Evolutionary conservation across 2,888 invertebrate genomes (phyloP).

Genomic region (Chloroclysta siterata): DNA sequence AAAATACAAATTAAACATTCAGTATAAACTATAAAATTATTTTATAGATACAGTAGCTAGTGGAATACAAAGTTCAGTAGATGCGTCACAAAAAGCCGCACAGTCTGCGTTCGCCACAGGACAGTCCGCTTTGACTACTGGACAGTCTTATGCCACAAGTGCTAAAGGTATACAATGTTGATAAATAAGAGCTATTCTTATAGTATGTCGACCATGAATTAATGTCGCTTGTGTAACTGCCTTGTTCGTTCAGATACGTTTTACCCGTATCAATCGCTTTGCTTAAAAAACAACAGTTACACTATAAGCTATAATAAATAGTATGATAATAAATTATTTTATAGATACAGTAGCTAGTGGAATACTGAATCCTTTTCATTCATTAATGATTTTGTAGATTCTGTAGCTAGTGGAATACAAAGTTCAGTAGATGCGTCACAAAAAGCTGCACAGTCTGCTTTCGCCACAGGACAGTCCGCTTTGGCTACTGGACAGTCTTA

Average conservation of each 20-base stretch:
- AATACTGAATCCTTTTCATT: too few relatives aligned
- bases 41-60: slow-evolving; percentile 53
- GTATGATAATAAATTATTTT: slow-evolving; percentile 30
- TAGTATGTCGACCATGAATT: too few relatives aligned
- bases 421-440: slow-evolving; percentile 56
- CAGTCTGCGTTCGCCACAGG: slow-evolving; percentile 59
- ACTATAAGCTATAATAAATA: slow-evolving; percentile 24
- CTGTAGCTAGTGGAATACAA: slow-evolving; percentile 52
- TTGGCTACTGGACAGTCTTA: slow-evolving; percentile 43
- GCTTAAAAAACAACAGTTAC: too few relatives aligned
- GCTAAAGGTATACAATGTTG: slow-evolving; percentile 26
- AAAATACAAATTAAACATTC: background rate
- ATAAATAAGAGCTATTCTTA: too few relatives aligned
- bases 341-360: slow-evolving; percentile 53
- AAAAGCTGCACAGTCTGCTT: slow-evolving; percentile 55
- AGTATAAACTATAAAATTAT: slow-evolving; percentile 15
- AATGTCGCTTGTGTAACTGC: too few relatives aligned
- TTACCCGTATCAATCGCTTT: too few relatives aligned
- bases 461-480: slow-evolving; percentile 43
- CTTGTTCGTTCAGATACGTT: too few relatives aligned
- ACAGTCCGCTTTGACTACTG: slow-evolving; percentile 55
- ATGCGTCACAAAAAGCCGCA: slow-evolving; percentile 59
- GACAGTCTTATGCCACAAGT: slow-evolving; percentile 56
- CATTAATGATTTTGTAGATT: slow-evolving; percentile 59
- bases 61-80: slow-evolving; percentile 56